phyloP scores from a whole-genome alignment of 2,113 vertebrate genomes.

The Paracanthobrama guichenoti region DNA sequence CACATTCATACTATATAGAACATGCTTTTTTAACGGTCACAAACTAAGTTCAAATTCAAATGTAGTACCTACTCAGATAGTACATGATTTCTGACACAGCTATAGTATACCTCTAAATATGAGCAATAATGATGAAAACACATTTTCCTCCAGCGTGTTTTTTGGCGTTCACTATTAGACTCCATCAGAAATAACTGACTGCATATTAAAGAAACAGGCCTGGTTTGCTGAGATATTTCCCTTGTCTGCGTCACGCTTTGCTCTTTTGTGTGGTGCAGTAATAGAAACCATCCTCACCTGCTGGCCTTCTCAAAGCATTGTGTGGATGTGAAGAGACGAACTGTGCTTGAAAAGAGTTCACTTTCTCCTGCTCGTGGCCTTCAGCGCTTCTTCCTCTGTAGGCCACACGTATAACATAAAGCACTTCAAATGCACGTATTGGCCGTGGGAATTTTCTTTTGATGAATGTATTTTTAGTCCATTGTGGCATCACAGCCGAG shows the following conservation, averaged over 20 bases:
- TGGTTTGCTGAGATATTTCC: not conserved
- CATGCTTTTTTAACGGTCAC: no score
- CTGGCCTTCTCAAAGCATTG: not conserved
- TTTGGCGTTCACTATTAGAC: not conserved
- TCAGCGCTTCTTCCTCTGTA: constrained; percentile 20
- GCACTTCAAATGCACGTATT: not conserved
- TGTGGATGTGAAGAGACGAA: not conserved
- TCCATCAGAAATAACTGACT: not conserved
- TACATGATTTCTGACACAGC: no score
- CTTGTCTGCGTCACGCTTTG: not conserved
- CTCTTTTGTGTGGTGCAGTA: not conserved
- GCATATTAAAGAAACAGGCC: not conserved
- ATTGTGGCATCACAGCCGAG: constrained; percentile 31
- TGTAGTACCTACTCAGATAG: no score
- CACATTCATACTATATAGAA: no score
- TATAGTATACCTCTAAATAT: not conserved
- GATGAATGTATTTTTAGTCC: constrained; percentile 42
- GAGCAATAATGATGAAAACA: not conserved
- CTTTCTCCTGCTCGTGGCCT: constrained; percentile 2
- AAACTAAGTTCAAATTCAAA: no score
- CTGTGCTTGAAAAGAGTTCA: not conserved
- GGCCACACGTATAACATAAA: not conserved
- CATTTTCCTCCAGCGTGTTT: not conserved
- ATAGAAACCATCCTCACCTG: not conserved
- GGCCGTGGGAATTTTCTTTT: constrained; percentile 17